These are phyloP conservation scores for Borostomias antarcticus DNA, from an alignment of 2,797 vertebrate genomes.

Conservation along the genomic window DNA sequence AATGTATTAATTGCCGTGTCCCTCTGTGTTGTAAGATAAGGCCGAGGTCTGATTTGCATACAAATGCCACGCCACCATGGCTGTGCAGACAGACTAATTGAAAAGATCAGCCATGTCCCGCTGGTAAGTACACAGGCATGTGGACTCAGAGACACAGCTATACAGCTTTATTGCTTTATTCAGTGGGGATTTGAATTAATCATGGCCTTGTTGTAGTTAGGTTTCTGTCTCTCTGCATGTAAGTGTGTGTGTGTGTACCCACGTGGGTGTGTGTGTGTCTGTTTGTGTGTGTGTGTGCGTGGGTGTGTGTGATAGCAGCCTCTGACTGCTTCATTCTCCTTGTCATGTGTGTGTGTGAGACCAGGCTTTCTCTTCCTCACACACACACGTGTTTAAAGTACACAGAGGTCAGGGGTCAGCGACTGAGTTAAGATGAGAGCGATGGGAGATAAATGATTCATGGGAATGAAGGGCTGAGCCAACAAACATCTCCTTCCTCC, in stretches of 20 bases:
- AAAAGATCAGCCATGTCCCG: conserved; percentile 32
- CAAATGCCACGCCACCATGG: conserved; percentile 59
- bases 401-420: too few species aligned
- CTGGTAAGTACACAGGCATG: conserved; percentile 45
- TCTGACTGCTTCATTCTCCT: background rate
- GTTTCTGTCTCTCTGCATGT: conserved; percentile 28
- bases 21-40: conserved; percentile 39
- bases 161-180: conserved; percentile 70
- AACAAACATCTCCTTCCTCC: background rate
- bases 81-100: conserved; percentile 65
- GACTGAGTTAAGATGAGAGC: too few species aligned
- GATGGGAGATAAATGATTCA: too few species aligned
- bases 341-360: conserved; percentile 1
- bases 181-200: conserved; percentile 63
- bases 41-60: conserved; percentile 63
- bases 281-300: conserved; percentile 30
- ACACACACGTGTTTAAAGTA: too few species aligned
- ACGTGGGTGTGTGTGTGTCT: conserved; percentile 19
- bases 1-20: conserved; percentile 20
- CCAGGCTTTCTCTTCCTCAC: background rate
- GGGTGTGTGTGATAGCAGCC: background rate
- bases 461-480: too few species aligned
- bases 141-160: conserved; percentile 62
- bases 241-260: too few species aligned
- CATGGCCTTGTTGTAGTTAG: conserved; percentile 2